Evolutionary conservation across 2,113 vertebrate genomes (phyloP).

Genomic region (Catharus fuscescens): DNA sequence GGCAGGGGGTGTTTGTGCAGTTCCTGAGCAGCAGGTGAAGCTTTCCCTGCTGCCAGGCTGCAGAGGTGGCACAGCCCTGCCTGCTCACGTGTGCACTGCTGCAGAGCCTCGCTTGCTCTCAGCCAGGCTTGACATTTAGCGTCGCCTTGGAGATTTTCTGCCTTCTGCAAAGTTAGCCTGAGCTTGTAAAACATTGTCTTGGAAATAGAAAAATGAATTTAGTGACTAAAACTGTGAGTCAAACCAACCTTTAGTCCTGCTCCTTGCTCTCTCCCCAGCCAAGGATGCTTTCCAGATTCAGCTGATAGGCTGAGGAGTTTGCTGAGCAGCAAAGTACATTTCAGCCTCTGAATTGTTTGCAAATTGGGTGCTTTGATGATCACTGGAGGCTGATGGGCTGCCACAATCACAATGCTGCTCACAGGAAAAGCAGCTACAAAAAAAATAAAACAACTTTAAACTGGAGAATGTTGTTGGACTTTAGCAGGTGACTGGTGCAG

Average conservation of each 20-base stretch:
- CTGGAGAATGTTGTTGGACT: not conserved
- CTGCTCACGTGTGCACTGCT: not conserved
- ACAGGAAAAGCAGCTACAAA: not conserved
- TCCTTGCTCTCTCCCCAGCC: not conserved
- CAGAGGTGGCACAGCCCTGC: not conserved
- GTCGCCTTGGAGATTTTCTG: constrained; percentile 63
- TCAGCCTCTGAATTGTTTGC: constrained; percentile 10
- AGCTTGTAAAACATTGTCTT: constrained; percentile 1
- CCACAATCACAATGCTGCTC: not conserved
- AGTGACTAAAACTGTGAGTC: not conserved
- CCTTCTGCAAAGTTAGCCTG: constrained; percentile 46
- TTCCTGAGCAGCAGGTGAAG: not conserved
- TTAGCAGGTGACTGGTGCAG: not conserved
- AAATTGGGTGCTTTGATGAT: not conserved
- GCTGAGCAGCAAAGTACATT: not conserved
- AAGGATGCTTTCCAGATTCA: not conserved
- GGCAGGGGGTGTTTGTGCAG: not conserved
- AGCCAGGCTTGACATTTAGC: constrained; percentile 57
- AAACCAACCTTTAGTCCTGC: not conserved
- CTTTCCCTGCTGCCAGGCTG: not conserved
- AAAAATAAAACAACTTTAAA: not conserved
- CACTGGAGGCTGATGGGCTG: not conserved
- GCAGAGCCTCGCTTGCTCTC: constrained; percentile 30
- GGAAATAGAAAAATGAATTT: not conserved
- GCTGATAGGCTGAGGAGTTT: not conserved